Evolutionary conservation across 2,113 vertebrate species (phyloP).

Genomic region (Lepus americanus): DNA sequence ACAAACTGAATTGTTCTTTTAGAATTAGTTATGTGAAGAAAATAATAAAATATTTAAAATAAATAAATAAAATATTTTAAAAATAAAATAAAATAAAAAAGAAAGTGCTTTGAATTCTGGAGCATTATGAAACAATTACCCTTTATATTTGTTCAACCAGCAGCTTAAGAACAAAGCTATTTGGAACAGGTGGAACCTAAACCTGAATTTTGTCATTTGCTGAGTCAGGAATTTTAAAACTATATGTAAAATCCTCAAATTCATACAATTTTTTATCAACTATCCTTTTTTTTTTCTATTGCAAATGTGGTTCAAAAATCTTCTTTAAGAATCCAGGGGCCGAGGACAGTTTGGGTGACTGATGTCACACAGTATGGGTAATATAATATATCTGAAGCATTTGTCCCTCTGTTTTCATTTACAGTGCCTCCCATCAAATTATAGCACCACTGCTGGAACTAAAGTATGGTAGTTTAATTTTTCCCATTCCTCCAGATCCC

Average conservation of each 20-base stretch:
- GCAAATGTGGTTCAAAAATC: slow-evolving; percentile 70
- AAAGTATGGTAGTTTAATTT: neutral
- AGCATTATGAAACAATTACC: slow-evolving; percentile 82
- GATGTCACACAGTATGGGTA: neutral
- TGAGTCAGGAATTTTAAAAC: slow-evolving; percentile 73
- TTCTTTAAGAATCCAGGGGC: slow-evolving; percentile 28
- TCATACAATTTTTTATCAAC: slow-evolving; percentile 65
- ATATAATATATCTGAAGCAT: neutral
- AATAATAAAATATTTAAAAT: neutral
- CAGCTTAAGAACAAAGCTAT: slow-evolving; percentile 82
- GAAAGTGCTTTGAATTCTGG: slow-evolving; percentile 68
- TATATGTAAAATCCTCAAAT: slow-evolving; percentile 64
- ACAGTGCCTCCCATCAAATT: neutral
- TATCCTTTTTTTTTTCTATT: slow-evolving; percentile 72
- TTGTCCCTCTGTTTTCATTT: neutral
- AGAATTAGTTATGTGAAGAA: neutral
- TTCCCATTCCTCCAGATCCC: neutral
- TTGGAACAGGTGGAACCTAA: slow-evolving; percentile 81
- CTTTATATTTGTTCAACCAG: slow-evolving; percentile 74
- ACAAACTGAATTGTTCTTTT: neutral
- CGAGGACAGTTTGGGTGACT: neutral
- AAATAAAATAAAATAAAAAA: neutral
- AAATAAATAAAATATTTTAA: neutral
- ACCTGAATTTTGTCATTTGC: slow-evolving; percentile 79
- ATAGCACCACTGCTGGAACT: neutral